Percentiles rank a stretch among this genome's conserved stretches.
Conservation (phyloP, 1,140 invertebrate species). For the Anadara kagoshimensis region DNA sequence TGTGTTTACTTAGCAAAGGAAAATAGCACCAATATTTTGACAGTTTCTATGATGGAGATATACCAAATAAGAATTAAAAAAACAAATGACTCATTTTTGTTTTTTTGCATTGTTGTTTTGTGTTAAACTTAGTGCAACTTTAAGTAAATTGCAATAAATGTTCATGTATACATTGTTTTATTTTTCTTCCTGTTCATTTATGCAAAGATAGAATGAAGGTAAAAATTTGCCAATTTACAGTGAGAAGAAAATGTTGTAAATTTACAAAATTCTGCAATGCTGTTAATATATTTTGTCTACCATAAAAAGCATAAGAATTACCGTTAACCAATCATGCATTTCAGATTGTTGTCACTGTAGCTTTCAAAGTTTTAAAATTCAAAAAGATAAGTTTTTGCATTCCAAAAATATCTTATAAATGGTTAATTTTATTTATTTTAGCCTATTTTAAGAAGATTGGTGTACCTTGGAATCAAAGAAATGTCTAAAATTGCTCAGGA, state of each 20-base stretch:
- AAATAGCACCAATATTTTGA: too few species aligned
- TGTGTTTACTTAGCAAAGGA: too few species aligned
- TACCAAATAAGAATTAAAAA: neutral
- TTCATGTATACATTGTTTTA: too few species aligned
- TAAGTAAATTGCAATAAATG: too few species aligned
- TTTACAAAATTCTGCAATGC: too few species aligned
- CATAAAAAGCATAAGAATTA: too few species aligned
- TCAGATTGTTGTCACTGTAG: neutral
- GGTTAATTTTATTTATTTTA: constrained; percentile 41
- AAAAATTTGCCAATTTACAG: neutral
- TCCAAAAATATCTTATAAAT: neutral
- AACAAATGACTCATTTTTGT: neutral
- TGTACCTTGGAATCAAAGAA: constrained; percentile 98
- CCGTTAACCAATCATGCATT: neutral
- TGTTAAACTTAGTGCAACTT: too few species aligned
- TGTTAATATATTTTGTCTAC: neutral
- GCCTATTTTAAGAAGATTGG: constrained; percentile 89
- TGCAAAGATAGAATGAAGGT: too few species aligned
- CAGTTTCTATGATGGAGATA: too few species aligned
- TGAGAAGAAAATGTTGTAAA: too few species aligned
- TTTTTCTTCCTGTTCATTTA: too few species aligned
- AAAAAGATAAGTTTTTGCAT: neutral
- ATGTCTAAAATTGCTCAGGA: constrained; percentile 95
- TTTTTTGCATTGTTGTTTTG: neutral
- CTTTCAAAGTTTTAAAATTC: neutral